These are phyloP conservation scores for Hylaeus volcanicus DNA, from an alignment of 1,140 invertebrate species.

Conservation along the genomic window DNA sequence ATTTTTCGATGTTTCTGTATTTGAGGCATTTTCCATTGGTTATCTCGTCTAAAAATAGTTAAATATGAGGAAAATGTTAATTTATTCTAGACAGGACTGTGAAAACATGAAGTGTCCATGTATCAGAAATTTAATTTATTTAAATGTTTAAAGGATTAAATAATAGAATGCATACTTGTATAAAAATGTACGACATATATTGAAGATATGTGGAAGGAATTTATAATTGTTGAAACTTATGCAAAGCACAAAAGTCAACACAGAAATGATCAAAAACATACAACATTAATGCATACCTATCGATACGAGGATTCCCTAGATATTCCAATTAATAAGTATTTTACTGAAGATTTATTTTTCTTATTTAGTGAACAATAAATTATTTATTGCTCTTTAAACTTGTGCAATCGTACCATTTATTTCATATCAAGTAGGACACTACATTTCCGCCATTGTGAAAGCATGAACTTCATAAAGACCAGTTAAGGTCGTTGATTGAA, in stretches of 20 bases:
- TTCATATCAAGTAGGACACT: background rate
- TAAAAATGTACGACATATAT: background rate
- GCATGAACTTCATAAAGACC: conserved; percentile 18
- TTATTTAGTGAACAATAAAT: background rate
- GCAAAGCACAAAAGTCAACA: background rate
- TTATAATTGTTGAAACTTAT: background rate
- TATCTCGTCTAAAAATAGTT: conserved; percentile 7
- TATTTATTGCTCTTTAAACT: background rate
- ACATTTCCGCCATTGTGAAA: conserved; percentile 30
- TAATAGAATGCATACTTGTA: conserved; percentile 3
- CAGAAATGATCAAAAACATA: background rate
- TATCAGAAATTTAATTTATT: too few relatives aligned
- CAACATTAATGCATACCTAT: conserved; percentile 17
- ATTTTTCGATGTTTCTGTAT: conserved; percentile 62
- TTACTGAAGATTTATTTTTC: background rate
- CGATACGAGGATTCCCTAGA: background rate
- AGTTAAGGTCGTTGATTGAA: background rate
- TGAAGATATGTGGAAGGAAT: background rate
- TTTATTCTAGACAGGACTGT: too few relatives aligned
- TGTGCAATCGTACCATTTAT: conserved; percentile 1
- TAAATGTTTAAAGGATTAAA: background rate
- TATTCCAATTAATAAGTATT: background rate
- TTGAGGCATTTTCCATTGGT: conserved; percentile 64
- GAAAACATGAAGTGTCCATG: background rate
- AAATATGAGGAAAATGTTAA: background rate